These are phyloP conservation scores for Hippocampus guttulatus DNA, from an alignment of 2,113 vertebrate genomes.

Conservation along the genomic window DNA sequence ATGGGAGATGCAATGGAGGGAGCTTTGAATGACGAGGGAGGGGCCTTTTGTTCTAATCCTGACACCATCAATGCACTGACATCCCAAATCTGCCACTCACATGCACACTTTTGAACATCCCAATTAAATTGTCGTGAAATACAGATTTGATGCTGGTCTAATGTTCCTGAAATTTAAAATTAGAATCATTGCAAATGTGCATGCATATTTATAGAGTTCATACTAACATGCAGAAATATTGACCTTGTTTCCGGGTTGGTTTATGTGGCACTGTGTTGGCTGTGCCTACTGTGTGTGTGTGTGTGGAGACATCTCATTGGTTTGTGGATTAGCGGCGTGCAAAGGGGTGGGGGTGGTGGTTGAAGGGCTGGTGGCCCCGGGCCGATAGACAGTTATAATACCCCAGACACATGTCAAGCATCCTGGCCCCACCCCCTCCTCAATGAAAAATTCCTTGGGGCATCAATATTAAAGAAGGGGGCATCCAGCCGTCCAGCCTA, in stretches of 20 bases:
- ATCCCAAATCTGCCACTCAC: not conserved
- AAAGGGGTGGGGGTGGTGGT: not conserved
- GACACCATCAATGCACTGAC: constrained; percentile 44
- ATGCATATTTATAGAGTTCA: not conserved
- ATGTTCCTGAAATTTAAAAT: not conserved
- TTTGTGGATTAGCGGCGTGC: constrained; percentile 66
- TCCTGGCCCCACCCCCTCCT: too few relatives aligned
- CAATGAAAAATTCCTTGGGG: too few relatives aligned
- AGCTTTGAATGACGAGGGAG: constrained; percentile 52
- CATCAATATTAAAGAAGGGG: too few relatives aligned
- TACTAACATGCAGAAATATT: constrained; percentile 68
- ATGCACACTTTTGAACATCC: constrained; percentile 5
- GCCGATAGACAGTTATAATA: too few relatives aligned
- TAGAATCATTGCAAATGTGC: constrained; percentile 33
- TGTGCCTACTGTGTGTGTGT: constrained; percentile 2
- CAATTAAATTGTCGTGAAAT: constrained; percentile 8
- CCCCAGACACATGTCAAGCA: too few relatives aligned
- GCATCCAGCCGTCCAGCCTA: too few relatives aligned
- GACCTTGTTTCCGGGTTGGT: constrained; percentile 91
- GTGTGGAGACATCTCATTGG: constrained; percentile 75
- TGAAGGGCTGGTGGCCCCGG: not conserved
- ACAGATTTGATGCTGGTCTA: not conserved
- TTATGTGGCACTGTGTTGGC: constrained; percentile 90
- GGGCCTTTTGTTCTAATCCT: constrained; percentile 92
- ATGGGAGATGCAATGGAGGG: constrained; percentile 74